These are phyloP conservation scores for Drosophila yooni DNA, from an alignment of 2,888 invertebrate species.

Conservation along the genomic window DNA sequence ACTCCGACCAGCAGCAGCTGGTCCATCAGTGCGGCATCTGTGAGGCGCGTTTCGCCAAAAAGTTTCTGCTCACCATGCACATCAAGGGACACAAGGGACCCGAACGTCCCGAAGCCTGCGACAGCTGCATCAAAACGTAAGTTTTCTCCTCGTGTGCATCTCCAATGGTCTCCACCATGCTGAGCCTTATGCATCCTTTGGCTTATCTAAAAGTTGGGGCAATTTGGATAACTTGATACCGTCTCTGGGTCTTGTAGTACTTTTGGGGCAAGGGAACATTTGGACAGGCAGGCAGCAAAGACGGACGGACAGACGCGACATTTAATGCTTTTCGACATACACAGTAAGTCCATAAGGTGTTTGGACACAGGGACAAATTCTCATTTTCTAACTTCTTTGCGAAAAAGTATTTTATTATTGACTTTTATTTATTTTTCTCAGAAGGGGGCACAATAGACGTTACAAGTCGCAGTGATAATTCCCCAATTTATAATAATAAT, in stretches of 20 bases:
- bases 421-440: no score
- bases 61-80: slow-evolving; percentile 75
- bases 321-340: no score
- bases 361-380: no score
- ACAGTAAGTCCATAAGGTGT: no score
- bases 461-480: no score
- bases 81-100: slow-evolving; percentile 71
- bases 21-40: slow-evolving; percentile 68
- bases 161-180: no score
- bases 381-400: no score
- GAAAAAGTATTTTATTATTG: no score
- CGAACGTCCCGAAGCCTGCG: slow-evolving; percentile 66
- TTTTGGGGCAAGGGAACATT: background rate
- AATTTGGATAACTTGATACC: no score
- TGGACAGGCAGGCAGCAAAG: background rate
- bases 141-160: slow-evolving; percentile 1
- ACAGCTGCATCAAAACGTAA: slow-evolving; percentile 64
- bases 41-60: slow-evolving; percentile 69
- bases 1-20: slow-evolving; percentile 71
- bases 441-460: no score
- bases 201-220: background rate
- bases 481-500: no score
- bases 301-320: background rate
- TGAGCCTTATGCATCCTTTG: background rate
- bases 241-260: no score